Conservation (phyloP, 1,140 invertebrate species). For the Diploscapter pachys region DNA sequence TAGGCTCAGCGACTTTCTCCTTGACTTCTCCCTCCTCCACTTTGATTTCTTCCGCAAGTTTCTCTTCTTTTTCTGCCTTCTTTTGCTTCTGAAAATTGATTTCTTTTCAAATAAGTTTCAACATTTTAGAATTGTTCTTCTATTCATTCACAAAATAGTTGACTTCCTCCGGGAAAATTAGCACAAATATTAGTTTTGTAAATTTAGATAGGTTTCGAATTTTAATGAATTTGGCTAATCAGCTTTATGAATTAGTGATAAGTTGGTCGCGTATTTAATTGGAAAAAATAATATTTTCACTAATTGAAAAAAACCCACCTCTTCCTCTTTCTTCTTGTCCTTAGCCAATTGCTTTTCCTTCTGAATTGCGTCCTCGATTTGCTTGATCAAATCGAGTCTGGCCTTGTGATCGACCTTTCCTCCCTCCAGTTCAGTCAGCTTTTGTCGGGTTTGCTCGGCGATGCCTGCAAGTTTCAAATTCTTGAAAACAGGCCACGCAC, state of each 20-base stretch:
- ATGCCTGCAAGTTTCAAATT: conserved; percentile 6
- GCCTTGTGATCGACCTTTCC: conserved; percentile 55
- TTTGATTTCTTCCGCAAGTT: conserved; percentile 18
- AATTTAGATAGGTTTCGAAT: too few relatives aligned
- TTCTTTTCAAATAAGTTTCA: neutral
- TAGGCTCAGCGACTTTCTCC: neutral
- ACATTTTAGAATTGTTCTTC: conserved; percentile 4
- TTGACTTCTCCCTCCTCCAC: conserved; percentile 10
- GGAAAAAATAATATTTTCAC: too few relatives aligned
- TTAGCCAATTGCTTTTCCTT: conserved; percentile 39
- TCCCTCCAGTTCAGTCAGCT: conserved; percentile 56
- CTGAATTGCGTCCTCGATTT: conserved; percentile 48
- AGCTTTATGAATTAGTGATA: too few relatives aligned
- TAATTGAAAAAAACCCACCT: neutral
- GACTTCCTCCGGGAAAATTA: too few relatives aligned
- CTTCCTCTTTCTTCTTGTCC: conserved; percentile 29
- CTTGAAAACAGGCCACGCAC: too few relatives aligned
- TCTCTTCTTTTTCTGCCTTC: conserved; percentile 19
- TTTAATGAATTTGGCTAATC: too few relatives aligned
- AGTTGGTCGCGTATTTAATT: too few relatives aligned
- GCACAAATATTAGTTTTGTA: too few relatives aligned
- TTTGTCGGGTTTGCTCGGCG: conserved; percentile 52
- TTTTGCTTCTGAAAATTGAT: conserved; percentile 2
- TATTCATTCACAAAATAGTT: neutral
- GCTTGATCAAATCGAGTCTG: conserved; percentile 47